These are phyloP conservation scores for Asobara japonica DNA, from an alignment of 1,140 invertebrate genomes.

Conservation along the genomic window DNA sequence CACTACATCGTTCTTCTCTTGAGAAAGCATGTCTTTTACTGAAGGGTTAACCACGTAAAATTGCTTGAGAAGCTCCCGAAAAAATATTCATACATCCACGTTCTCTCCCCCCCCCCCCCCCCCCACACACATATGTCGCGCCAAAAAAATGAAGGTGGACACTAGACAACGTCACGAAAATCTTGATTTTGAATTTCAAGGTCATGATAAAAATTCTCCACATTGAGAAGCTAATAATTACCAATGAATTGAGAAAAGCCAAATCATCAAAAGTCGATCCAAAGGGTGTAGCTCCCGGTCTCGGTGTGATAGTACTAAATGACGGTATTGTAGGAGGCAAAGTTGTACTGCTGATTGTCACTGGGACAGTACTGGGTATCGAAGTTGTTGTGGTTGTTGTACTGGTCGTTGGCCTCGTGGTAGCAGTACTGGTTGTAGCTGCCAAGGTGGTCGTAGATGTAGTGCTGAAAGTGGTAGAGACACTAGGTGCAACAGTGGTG, in stretches of 20 bases:
- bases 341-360: constrained; percentile 24
- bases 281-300: constrained; percentile 44
- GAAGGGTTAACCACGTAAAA: no score
- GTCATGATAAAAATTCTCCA: no score
- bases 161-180: no score
- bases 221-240: no score
- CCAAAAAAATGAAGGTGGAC: no score
- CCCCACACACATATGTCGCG: no score
- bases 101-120: no score
- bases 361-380: constrained; percentile 28
- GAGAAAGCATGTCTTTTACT: no score
- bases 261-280: constrained; percentile 60
- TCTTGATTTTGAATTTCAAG: no score
- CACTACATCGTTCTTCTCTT: no score
- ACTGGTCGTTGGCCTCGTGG: constrained; percentile 27
- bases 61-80: no score
- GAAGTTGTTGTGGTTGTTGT: constrained; percentile 26
- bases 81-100: no score
- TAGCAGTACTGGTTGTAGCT: constrained; percentile 26
- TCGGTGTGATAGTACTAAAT: constrained; percentile 28
- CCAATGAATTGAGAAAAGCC: constrained; percentile 61
- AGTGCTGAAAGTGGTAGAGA: constrained; percentile 19
- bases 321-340: constrained; percentile 14
- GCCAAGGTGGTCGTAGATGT: constrained; percentile 28
- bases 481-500: constrained; percentile 26